These are phyloP conservation scores for Scaptomyza reducta DNA, from an alignment of 2,888 invertebrate genomes.

Conservation along the genomic window DNA sequence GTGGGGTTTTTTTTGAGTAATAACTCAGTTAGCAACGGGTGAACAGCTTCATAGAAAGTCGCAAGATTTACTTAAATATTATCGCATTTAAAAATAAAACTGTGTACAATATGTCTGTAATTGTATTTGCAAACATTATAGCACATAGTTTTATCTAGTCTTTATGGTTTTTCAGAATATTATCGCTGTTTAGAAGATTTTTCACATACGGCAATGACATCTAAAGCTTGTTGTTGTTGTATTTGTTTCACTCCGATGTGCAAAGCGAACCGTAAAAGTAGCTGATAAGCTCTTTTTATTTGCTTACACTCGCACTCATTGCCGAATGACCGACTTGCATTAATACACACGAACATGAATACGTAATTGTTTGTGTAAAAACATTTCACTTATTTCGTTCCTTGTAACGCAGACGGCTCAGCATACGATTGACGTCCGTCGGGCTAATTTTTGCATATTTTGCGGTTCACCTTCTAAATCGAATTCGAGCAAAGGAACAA, in stretches of 20 bases:
- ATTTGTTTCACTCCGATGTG: slow-evolving; percentile 3
- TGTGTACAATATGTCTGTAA: slow-evolving; percentile 2
- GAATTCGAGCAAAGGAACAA: slow-evolving; percentile 4
- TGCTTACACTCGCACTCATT: slow-evolving; percentile 32
- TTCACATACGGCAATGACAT: slow-evolving; percentile 45
- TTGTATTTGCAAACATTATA: slow-evolving; percentile 13
- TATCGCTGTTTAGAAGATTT: slow-evolving; percentile 17
- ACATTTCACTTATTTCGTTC: slow-evolving; percentile 18
- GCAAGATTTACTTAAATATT: slow-evolving; percentile 17
- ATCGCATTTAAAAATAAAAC: slow-evolving; percentile 21
- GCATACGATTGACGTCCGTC: slow-evolving; percentile 26
- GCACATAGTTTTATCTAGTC: slow-evolving; percentile 13
- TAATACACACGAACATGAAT: slow-evolving; percentile 9
- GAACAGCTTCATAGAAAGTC: slow-evolving; percentile 3
- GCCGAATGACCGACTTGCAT: slow-evolving; percentile 53
- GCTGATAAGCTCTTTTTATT: slow-evolving; percentile 52
- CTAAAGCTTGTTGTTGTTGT: slow-evolving; percentile 31
- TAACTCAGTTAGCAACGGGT: slow-evolving; percentile 10
- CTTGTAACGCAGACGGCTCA: slow-evolving; percentile 24
- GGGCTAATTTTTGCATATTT: slow-evolving; percentile 5
- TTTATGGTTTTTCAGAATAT: slow-evolving; percentile 13
- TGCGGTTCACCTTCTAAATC: slow-evolving; percentile 14
- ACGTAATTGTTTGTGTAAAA: slow-evolving; percentile 12
- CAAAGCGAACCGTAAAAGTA: slow-evolving; percentile 16
- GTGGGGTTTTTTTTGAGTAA: background rate